Base-by-base conservation (phyloP, 2,797 vertebrate species). In the Alfaro cultratus region DNA sequence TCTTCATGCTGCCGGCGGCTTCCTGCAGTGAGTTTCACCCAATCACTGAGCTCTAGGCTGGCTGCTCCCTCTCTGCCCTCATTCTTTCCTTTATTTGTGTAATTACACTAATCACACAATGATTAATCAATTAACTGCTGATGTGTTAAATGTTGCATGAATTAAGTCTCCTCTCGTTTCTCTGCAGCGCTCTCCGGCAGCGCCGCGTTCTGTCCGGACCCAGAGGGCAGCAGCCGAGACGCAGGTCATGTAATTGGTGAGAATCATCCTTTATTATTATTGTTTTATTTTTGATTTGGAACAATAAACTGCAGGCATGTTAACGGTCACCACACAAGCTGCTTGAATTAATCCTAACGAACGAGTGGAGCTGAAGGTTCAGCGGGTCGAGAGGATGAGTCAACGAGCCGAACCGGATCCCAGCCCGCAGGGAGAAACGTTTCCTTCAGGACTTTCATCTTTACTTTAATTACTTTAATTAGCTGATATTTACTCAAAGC, bases 151-250 rank as follows among this genome's bases (percentile, higher is more conserved):
- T 26, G 68, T 41, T 74, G 70, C 16, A 39, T 26, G 31, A 51
- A 74, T 71, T 0, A 71, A 41, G 67, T n/a, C 8, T 11, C 10
- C 4, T 13, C 6, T 46, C 1, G 26, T 53, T 47, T 12, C n/a
- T 84, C 74, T 53, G 26, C 86, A 96, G 94, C 43, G 1, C 55
- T 85, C 8, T 36, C 84, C 3, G 49, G 78, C 13, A 39, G 55
- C 78, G 85, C 86, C 43, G 23, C 93, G 45, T 89, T 92, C 80
- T 95, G 94, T 83, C 91, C 75, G 18, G 87, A 94, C 84, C 90
- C 89, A 0, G 91, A 91, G 80, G 84, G 73, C 64, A 57, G 81
- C 21, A 74, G 87, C 73, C 86, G 53, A 0, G 83, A 57, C 71
- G 0, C 87, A 12, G 78, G 89, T 34, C 77, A 85, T 74, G 62